phyloP scores from a whole-genome alignment of 2,797 vertebrate genomes.

The Cryptoprocta ferox region DNA sequence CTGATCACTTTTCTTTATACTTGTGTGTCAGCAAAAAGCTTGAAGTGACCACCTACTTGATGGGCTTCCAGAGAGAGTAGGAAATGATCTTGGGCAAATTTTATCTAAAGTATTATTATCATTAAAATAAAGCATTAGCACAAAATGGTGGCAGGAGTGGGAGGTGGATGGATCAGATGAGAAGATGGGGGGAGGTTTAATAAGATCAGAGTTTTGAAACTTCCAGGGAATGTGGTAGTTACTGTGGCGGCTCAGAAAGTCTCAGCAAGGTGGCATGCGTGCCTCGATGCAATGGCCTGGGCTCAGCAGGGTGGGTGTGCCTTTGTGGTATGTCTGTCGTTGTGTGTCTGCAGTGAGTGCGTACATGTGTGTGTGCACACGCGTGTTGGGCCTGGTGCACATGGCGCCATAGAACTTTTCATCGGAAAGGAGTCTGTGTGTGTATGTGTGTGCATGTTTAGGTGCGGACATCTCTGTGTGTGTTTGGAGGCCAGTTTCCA shows the following conservation, averaged over 20 bases:
- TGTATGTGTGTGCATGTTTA: not conserved
- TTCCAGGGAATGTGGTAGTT: not conserved
- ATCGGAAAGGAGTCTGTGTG: not conserved
- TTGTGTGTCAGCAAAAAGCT: not conserved
- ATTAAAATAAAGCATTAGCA: not conserved
- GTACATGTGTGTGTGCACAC: too few relatives aligned
- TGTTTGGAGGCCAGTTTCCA: not conserved
- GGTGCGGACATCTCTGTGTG: not conserved
- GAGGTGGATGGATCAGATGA: not conserved
- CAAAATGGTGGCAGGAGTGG: not conserved
- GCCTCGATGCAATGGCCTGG: not conserved
- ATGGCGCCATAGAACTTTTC: not conserved
- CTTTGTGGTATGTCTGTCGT: not conserved
- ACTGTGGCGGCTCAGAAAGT: not conserved
- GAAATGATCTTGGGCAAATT: not conserved
- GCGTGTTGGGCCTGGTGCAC: not conserved
- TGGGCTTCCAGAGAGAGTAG: not conserved
- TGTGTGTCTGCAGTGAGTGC: not conserved
- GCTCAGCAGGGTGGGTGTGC: not conserved
- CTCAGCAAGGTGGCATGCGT: too few relatives aligned
- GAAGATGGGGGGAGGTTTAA: not conserved
- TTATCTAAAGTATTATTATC: not conserved
- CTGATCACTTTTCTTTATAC: constrained; percentile 1
- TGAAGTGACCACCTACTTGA: not conserved
- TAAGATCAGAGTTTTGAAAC: not conserved